phyloP scores from a whole-genome alignment of 1,140 invertebrate species.

The Drosophila ficusphila region DNA sequence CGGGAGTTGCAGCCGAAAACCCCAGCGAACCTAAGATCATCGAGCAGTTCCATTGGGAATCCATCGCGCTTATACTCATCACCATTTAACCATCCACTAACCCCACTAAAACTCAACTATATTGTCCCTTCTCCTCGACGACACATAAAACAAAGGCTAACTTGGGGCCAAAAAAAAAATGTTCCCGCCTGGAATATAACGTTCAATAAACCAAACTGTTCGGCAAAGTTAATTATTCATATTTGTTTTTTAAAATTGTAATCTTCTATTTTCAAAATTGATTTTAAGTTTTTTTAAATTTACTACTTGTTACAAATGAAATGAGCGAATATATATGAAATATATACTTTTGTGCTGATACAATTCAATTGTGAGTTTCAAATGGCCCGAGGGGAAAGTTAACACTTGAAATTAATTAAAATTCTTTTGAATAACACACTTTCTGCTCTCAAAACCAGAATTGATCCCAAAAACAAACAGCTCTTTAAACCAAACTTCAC shows the following conservation, averaged over 20 bases:
- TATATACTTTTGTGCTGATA: too few species aligned
- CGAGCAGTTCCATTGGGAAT: not conserved
- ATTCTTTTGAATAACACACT: too few species aligned
- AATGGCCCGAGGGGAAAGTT: too few species aligned
- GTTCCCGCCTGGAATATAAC: not conserved
- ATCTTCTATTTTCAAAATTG: not conserved
- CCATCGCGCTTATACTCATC: not conserved
- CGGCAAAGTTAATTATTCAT: not conserved
- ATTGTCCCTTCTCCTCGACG: not conserved
- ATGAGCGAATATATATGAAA: too few species aligned
- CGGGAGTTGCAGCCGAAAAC: too few species aligned
- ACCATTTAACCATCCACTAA: not conserved
- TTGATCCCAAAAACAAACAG: not conserved
- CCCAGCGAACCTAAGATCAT: not conserved
- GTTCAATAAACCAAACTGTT: conserved; percentile 1
- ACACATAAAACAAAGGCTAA: not conserved
- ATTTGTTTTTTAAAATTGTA: not conserved
- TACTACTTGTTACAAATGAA: too few species aligned
- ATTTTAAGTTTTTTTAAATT: too few species aligned
- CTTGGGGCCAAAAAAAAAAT: not conserved
- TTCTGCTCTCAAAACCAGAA: too few species aligned
- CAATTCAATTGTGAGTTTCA: too few species aligned
- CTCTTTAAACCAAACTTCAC: not conserved
- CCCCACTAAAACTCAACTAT: not conserved
- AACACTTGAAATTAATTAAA: too few species aligned